Evolutionary conservation across 1,140 invertebrate species (phyloP), one percentile per base, ranked within the genome.

Genomic region (Sitobion miscanthi): DNA sequence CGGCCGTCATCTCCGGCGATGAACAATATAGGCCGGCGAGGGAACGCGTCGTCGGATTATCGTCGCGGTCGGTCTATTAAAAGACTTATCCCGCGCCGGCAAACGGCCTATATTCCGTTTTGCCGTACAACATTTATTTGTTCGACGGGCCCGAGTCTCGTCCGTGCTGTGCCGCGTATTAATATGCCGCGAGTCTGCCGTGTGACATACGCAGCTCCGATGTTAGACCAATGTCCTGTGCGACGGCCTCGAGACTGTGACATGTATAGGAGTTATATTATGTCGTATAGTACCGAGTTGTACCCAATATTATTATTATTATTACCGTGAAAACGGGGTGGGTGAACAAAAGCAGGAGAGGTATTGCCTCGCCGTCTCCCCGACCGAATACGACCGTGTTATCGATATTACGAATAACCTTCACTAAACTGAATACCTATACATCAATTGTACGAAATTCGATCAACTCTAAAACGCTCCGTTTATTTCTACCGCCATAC

Each of bases 11-110:
- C 62, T 30, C 42, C 42, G 42, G 8, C 82, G 38, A 54, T 54
- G 52, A 30, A 42, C 85, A 25, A 45, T 86, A 47, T 86, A 86
- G 42, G 85, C 42, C 85, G 85, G 47, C 42, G 85, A 86, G 85
- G 85, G 47, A 86, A 86, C 38, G 42, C 23, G 85, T 86, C 85
- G 85, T 47, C 83, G 83, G 83, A 42, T 87, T 20, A 47, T 47
- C 45, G 25, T 47, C 5, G 25, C 38, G 1, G 85, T 87, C 42
- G 6, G 42, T 86, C 85, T 86, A 86, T 47, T 86, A 86, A 87
- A 87, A 87, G 45, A 87, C 30, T 35, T 87, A n/a, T 87, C 85
- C 1, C 85, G 45, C 85, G 45, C 9, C 21, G 45, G 45, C 45
- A 47, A 47, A 86, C 30, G 85, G 85, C 85, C 85, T 49, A 49